Evolutionary conservation across 2,113 vertebrate genomes (phyloP), one percentile per base, ranked within the genome.

Genomic region (Archilochus colubris): DNA sequence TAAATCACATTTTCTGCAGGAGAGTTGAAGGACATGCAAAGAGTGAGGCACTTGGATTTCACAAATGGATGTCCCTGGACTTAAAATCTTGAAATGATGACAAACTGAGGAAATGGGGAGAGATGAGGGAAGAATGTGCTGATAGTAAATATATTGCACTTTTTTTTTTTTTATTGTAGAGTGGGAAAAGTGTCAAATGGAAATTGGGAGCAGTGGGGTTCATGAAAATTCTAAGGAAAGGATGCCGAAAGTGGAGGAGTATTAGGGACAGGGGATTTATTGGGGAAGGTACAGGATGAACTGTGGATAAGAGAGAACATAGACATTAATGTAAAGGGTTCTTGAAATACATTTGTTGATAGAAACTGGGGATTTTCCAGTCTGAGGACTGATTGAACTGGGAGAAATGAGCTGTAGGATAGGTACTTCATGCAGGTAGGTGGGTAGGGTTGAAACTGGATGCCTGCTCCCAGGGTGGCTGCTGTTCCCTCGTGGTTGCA

Each of bases 241-340:
- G 17, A 14, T 31, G 7, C 6, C 44, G 27, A 85, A 63, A 10
- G 17, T 10, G 14, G 13, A 57, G 27, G 53, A 33, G 9, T 15
- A 3, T 22, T 66, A 10, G 12, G 50, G 16, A 19, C n/a, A 57
- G 58, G 58, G 14, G 6, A 5, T 62, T 80, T 53, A n/a, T 30
- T 18, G 22, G 17, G 9, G 7, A 9, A 44, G 36, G 5, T 43
- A 27, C 14, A 10, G 17, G 14, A 13, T 50, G 18, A 86, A 18
- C n/a, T 0, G 1, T 2, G 3, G 14, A 3, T 14, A 20, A 40
- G 16, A 21, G 30, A 24, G 50, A 50, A 19, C 2, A 1, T 44
- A 66, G 68, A 83, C 92, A 36, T 58, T 3, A 11, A n/a, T 63
- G 23, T 14, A 40, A 82, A 84, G 7, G 58, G 20, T 13, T 80